Evolutionary conservation across 2,888 invertebrate species (phyloP).

Genomic region (Ochropleura plecta): DNA sequence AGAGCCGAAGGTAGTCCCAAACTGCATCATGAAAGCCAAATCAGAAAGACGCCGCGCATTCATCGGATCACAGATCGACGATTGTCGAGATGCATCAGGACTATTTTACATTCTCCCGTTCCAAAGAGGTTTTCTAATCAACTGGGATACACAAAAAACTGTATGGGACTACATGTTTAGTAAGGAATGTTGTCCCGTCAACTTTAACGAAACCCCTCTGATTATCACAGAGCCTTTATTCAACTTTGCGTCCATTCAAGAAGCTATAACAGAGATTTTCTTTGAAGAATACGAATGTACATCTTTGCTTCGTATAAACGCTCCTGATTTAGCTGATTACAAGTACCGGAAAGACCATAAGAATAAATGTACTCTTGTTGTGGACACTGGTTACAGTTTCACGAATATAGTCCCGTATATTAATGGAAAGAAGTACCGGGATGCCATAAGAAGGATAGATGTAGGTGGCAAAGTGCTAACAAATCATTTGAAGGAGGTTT

Average conservation of each 20-base stretch:
- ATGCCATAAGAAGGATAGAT: slow-evolving; percentile 95
- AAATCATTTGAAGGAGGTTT: slow-evolving; percentile 99
- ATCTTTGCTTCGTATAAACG: slow-evolving; percentile 94
- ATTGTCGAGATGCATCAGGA: slow-evolving; percentile 98
- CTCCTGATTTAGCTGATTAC: slow-evolving; percentile 95
- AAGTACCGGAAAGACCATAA: slow-evolving; percentile 90
- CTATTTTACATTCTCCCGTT: slow-evolving; percentile 98
- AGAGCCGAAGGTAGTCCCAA: slow-evolving; percentile 95
- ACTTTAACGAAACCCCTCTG: slow-evolving; percentile 94
- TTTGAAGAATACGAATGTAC: slow-evolving; percentile 99
- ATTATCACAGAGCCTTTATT: slow-evolving; percentile 98
- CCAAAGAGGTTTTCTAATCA: slow-evolving; percentile 98
- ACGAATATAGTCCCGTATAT: slow-evolving; percentile 98
- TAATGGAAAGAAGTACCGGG: slow-evolving; percentile 92
- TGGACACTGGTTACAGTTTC: slow-evolving; percentile 99
- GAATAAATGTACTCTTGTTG: slow-evolving; percentile 94
- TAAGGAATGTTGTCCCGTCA: slow-evolving; percentile 95
- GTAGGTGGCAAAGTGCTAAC: slow-evolving; percentile 99
- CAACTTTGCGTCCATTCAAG: slow-evolving; percentile 97
- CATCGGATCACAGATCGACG: slow-evolving; percentile 97
- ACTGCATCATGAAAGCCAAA: slow-evolving; percentile 99
- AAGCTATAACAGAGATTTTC: slow-evolving; percentile 98
- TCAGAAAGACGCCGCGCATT: slow-evolving; percentile 98
- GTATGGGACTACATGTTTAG: slow-evolving; percentile 99
- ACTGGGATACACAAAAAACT: slow-evolving; percentile 98